These are phyloP conservation scores for Chaetogeoica ovagalla DNA, from an alignment of 2,888 invertebrate genomes.

Conservation along the genomic window DNA sequence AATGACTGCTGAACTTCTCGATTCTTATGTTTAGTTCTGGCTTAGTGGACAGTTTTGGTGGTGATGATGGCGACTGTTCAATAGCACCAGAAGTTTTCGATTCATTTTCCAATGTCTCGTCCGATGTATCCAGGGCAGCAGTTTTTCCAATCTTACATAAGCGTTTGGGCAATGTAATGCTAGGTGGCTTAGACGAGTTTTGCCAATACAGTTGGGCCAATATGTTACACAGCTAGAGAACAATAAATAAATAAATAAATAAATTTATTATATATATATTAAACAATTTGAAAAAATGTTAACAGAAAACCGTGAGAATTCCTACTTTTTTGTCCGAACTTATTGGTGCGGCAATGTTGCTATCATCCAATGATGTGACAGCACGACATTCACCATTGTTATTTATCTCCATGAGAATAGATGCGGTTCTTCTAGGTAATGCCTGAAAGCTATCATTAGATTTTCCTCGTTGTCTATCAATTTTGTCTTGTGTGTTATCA, in stretches of 20 bases:
- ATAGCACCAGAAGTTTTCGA: neutral
- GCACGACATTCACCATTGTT: conserved; percentile 42
- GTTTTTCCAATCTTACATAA: conserved; percentile 55
- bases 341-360: conserved; percentile 42
- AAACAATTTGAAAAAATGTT: neutral
- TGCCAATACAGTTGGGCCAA: conserved; percentile 44
- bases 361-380: conserved; percentile 43
- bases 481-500: conserved; percentile 30
- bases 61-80: neutral
- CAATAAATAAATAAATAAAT: conserved; percentile 21
- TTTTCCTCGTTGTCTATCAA: conserved; percentile 20
- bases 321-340: conserved; percentile 47
- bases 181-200: conserved; percentile 33
- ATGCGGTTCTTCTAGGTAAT: conserved; percentile 37
- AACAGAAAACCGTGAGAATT: neutral
- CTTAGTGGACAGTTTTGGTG: neutral
- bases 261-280: neutral
- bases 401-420: conserved; percentile 44
- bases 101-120: conserved; percentile 48
- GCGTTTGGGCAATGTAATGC: conserved; percentile 51
- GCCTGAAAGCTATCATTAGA: conserved; percentile 17
- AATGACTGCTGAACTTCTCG: conserved; percentile 46
- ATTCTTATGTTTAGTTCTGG: conserved; percentile 37
- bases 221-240: conserved; percentile 23
- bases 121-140: conserved; percentile 54